Evolutionary conservation across 2,113 vertebrate species (phyloP), one percentile per base, ranked within the genome.

Genomic region (Micromys minutus): DNA sequence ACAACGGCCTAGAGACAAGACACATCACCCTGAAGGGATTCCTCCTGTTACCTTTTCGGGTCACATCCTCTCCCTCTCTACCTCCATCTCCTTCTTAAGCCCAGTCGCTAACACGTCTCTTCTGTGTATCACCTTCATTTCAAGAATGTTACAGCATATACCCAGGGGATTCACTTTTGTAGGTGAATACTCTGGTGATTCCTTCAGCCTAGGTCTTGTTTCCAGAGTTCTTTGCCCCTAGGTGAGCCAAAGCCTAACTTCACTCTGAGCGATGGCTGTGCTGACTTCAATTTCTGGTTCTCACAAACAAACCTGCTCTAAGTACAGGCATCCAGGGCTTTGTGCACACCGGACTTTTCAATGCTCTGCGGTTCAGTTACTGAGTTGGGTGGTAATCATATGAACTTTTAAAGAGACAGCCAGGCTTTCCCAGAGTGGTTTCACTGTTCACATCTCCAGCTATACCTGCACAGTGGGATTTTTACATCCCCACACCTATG

Each of bases 391-490:
- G 29, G 42, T 36, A 45, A 24, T 16, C 50, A 9, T 39, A 12
- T 39, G 57, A 75, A 22, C 26, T 52, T 42, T 5, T 52, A 67
- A 39, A 75, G 85, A 81, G 89, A 55, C 11, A 12, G n/a, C 1
- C 4, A 36, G 45, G 3, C 1, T 4, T 57, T 42, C 26, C 16
- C 39, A 11, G 45, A 39, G 47, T 12, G 47, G 47, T 31, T 24
- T 29, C 17, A 2, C 11, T 17, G 9, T 42, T 12, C 5, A 0
- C 29, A 6, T 8, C 4, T 50, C 90, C 47, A 36, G n/a, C 45
- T 7, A 39, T 1, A 63, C 2, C 0, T 4, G 1, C 1, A 42
- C 0, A 6, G 15, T 3, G 5, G 34, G 15, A n/a, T 45, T 31
- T 21, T 34, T 11, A 0, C 55, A 4, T 1, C 9, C 3, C 36